Base-by-base conservation (phyloP, 2,888 invertebrate species). In the Habrosyne pyritoides region DNA sequence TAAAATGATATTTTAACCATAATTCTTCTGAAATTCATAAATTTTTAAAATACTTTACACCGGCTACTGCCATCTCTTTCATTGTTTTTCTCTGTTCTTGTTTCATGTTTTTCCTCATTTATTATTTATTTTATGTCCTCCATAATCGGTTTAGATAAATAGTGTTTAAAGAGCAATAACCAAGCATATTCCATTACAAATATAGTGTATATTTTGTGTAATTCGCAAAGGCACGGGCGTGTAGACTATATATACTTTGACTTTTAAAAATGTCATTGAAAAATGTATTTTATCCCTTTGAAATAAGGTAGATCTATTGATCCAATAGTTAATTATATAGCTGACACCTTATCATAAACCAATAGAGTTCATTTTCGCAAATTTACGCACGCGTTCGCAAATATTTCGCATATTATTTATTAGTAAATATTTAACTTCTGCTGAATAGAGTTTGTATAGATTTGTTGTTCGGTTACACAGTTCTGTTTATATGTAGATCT, bases 81-180 rank as follows among this genome's bases (percentile, higher is more conserved):
- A 7, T 33, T n/a, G 28, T 28, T 8, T 28, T 30, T 3, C 30
- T 10, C 2, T 2, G 5, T 33, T n/a, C 3, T 33, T 33, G n/a
- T 33, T n/a, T n/a, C 10, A 33, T 33, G 10, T 36, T 36, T 36
- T 30, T 33, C 0, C 33, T 42, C 2, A 42, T 14, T 42, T n/a
- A n/a, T 42, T 42, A 42, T 42, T 42, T 42, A 18, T 33, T 5
- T 6, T n/a, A 42, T 42, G 14, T n/a, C 18, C 18, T 42, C 42
- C 42, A 42, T 42, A 42, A 42, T 42, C 42, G 42, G 42, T 42
- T 18, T 42, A 42, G 42, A 42, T 1, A n/a, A 33, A 33, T 33
- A n/a, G 33, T 33, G 4, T n/a, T n/a, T 4, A 33, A n/a, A 18
- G 42, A 42, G 42, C 42, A 42, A 18, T 42, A 42, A 42, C 18